Base-by-base conservation (phyloP, 2,797 vertebrate genomes). In the Jordanella pulchra region DNA sequence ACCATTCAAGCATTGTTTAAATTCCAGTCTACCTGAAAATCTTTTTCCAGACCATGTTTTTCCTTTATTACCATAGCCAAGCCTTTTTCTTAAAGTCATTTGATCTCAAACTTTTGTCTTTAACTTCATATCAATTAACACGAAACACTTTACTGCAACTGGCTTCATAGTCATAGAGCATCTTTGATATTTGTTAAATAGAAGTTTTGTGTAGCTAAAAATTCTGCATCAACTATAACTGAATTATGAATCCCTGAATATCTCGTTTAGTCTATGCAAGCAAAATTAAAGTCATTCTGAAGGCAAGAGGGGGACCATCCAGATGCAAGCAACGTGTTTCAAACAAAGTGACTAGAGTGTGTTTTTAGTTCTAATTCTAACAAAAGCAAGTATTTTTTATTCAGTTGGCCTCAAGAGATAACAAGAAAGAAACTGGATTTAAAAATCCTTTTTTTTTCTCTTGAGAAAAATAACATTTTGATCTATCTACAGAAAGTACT, bases 401-500 rank as follows among this genome's bases (percentile, higher is more conserved):
- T 77, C 63, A 55, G 44, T 15, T 71, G 60, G 67, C 55, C 75
- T 44, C 56, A 67, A 76, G 70, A 64, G 71, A 68, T 78, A 71
- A 65, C 39, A 1, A 58, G 65, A 21, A 27, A 66, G 1, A 42
- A 82, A 67, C 67, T 45, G 21, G 15, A 54, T 63, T 11, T 42
- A 9, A 30, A 23, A 56, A 50, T 50, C 1, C 61, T 4, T 28
- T 30, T 47, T 77, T 79, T 73, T 67, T 78, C 42, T 66, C 23
- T 39, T 11, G 30, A 72, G 72, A 56, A 71, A 77, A 56, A 64
- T n/a, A 56, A 79, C 79, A 77, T 45, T 72, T 65, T 47, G 27
- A 77, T 80, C 58, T 67, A 67, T 73, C 78, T 79, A 45, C 68
- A 77, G 69, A 73, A 67, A 67, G 67, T 71, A 60, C 60, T 53